These are phyloP conservation scores for Megathymus violae DNA, from an alignment of 1,140 invertebrate genomes.

Conservation along the genomic window DNA sequence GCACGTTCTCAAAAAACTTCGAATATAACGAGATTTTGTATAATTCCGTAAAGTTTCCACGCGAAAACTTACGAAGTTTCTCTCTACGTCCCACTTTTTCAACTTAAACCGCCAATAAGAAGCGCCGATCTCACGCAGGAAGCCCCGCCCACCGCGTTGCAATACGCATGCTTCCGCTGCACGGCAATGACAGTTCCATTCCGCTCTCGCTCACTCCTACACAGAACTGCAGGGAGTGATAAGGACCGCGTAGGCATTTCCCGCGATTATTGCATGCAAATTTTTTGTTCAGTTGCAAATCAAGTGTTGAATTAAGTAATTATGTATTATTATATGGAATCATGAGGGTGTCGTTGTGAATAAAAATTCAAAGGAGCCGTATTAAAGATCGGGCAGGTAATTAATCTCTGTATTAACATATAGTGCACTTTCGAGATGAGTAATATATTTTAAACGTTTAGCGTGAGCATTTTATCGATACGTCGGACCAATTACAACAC, in stretches of 20 bases:
- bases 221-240: conserved; percentile 38
- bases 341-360: conserved; percentile 39
- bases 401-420: conserved; percentile 8
- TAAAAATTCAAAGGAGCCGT: conserved; percentile 22
- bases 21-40: conserved; percentile 54
- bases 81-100: conserved; percentile 62
- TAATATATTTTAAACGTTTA: background rate
- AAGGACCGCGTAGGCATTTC: conserved; percentile 53
- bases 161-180: conserved; percentile 70
- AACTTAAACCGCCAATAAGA: conserved; percentile 60
- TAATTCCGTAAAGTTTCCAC: conserved; percentile 70
- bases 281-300: conserved; percentile 79
- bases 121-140: conserved; percentile 46
- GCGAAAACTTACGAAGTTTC: conserved; percentile 62
- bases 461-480: no score
- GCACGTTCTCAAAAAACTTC: conserved; percentile 50
- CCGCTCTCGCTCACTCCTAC: conserved; percentile 58
- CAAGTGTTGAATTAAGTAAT: conserved; percentile 73
- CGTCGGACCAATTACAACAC: no score
- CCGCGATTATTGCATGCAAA: conserved; percentile 68
- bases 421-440: background rate
- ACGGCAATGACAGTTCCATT: conserved; percentile 47
- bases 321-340: conserved; percentile 69
- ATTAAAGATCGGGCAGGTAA: conserved; percentile 1
- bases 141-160: conserved; percentile 65